Conservation (phyloP, 2,888 invertebrate genomes). For the Ochropacha duplaris region DNA sequence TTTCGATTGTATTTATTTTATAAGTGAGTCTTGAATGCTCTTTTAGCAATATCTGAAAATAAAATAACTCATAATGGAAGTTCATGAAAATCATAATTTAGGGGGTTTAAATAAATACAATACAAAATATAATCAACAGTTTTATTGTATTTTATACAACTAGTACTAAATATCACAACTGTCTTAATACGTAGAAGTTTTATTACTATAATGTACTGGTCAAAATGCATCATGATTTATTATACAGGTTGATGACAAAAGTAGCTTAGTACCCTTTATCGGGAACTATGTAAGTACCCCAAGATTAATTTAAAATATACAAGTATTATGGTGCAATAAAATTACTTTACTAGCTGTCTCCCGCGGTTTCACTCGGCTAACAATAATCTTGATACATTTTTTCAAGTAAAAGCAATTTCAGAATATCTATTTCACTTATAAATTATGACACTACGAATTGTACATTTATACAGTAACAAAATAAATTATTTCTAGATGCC, state of each 20-base stretch:
- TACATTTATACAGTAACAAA: slow-evolving; percentile 12
- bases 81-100: too few species aligned
- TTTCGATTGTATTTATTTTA: too few species aligned
- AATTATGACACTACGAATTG: slow-evolving; percentile 25
- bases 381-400: neutral
- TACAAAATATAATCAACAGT: slow-evolving; percentile 35
- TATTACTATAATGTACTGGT: neutral
- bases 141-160: slow-evolving; percentile 33
- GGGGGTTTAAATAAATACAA: slow-evolving; percentile 9
- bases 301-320: neutral
- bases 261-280: neutral
- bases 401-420: neutral
- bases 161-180: slow-evolving; percentile 71
- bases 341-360: too few species aligned
- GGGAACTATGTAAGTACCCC: neutral
- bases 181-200: slow-evolving; percentile 23
- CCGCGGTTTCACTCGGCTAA: too few species aligned
- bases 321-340: neutral
- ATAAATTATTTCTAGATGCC: slow-evolving; percentile 9
- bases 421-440: neutral
- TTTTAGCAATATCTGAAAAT: too few species aligned
- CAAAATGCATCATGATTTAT: neutral
- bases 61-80: too few species aligned
- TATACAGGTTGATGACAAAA: neutral
- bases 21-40: too few species aligned